These are phyloP conservation scores for Neuroterus valhalla DNA, from an alignment of 1,140 invertebrate species.

Conservation along the genomic window DNA sequence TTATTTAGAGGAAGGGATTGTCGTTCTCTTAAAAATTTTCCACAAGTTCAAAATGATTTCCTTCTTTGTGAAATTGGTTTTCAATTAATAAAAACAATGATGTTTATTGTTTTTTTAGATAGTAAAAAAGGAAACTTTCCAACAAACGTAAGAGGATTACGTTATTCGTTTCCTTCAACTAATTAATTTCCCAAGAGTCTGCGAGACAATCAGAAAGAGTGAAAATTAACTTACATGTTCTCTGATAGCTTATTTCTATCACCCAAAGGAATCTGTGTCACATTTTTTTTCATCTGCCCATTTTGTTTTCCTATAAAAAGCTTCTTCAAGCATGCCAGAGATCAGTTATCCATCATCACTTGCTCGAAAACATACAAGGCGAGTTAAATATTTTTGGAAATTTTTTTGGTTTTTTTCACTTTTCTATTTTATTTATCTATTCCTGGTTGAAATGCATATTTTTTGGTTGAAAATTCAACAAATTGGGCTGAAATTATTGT, in stretches of 20 bases:
- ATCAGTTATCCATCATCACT: constrained; percentile 50
- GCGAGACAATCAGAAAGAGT: constrained; percentile 52
- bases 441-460: too few relatives aligned
- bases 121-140: too few relatives aligned
- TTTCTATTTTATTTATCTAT: too few relatives aligned
- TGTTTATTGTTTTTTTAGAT: too few relatives aligned
- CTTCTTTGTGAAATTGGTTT: too few relatives aligned
- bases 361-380: constrained; percentile 37
- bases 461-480: too few relatives aligned
- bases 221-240: constrained; percentile 48
- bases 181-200: constrained; percentile 55
- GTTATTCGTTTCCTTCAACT: neutral
- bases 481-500: too few relatives aligned
- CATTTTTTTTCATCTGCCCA: neutral
- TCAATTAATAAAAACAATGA: too few relatives aligned
- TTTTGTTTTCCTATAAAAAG: constrained; percentile 47
- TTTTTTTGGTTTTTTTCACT: neutral
- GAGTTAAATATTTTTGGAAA: constrained; percentile 45
- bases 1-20: too few relatives aligned
- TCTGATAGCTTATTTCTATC: constrained; percentile 43
- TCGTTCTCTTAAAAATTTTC: too few relatives aligned
- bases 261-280: constrained; percentile 44
- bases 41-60: too few relatives aligned
- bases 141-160: constrained; percentile 23
- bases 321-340: neutral